Evolutionary conservation across 2,113 vertebrate genomes (phyloP), one percentile per base, ranked within the genome.

Genomic region (Paratilapia polleni): DNA sequence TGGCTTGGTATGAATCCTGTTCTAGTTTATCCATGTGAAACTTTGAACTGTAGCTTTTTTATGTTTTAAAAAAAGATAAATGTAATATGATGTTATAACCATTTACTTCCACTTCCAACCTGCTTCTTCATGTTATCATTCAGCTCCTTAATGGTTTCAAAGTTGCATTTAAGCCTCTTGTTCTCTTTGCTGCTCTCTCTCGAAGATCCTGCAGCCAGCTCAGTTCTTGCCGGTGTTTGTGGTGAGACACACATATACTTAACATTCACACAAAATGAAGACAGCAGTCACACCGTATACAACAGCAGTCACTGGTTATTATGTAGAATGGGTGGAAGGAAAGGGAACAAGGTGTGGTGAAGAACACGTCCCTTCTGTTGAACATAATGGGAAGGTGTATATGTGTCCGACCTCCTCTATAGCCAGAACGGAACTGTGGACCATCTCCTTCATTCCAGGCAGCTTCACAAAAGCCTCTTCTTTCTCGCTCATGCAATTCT

Each of bases 101-200:
- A 52, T 52, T 52, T 19, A 52, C 6, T 15, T 15, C 15, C 20
- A 47, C 10, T 14, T 80, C 58, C 43, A 3, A 96, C 98, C 97
- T 97, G 97, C 88, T 97, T 97, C 88, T 93, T 98, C 95, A 98
- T 90, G 78, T 91, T 94, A 78, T 98, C 96, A 77, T 98, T 98
- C 64, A 96, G 82, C 77, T 97, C 96, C 92, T 96, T 99, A 77
- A 98, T 93, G 31, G 95, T 92, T 78, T 97, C 96, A 88, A 98
- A 98, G 77, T 96, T 98, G 0, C 94, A 95, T 84, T 94, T 97
- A n/a, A 98, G 94, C 66, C 97, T 97, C 86, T 93, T 97, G 86
- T 95, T 98, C 89, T 98, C 97, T 92, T 97, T 98, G 82, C 70
- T 96, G 90, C 92, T 96, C 88, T 97, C 96, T 90, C 60, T 96